Evolutionary conservation across 2,888 invertebrate species (phyloP).

Genomic region (Amphipyra tragopoginis): DNA sequence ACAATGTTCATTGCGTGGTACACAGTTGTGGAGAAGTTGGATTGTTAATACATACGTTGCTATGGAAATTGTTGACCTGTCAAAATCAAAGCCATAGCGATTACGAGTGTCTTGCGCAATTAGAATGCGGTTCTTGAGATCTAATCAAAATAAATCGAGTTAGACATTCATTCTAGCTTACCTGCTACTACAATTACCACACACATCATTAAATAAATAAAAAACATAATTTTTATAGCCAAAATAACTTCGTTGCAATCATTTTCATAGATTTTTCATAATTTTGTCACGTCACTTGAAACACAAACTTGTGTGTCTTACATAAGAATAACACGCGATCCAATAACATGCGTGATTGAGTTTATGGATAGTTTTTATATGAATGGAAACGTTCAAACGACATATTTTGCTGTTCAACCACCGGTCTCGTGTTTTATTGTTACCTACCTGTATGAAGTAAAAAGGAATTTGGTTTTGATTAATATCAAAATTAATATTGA

Average conservation of each 20-base stretch:
- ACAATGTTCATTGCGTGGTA: too few relatives aligned
- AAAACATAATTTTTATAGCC: constrained; percentile 27
- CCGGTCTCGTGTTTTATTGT: not conserved
- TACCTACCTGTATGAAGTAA: too few relatives aligned
- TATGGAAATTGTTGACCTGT: too few relatives aligned
- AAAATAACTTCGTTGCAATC: constrained; percentile 11
- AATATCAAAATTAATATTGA: too few relatives aligned
- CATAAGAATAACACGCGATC: constrained; percentile 6
- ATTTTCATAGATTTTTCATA: constrained; percentile 1
- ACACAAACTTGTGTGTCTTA: constrained; percentile 6
- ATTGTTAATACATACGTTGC: too few relatives aligned
- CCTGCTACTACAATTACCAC: constrained; percentile 18
- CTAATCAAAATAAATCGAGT: too few relatives aligned
- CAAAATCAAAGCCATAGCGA: too few relatives aligned
- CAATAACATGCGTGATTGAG: constrained; percentile 47
- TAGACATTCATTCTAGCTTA: constrained; percentile 12
- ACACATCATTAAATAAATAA: constrained; percentile 28
- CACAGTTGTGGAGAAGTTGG: too few relatives aligned
- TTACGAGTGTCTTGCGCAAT: too few relatives aligned
- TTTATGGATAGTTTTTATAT: constrained; percentile 31
- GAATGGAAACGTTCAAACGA: constrained; percentile 2
- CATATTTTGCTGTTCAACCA: not conserved
- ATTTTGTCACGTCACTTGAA: constrained; percentile 1
- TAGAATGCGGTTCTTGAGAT: too few relatives aligned
- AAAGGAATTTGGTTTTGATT: too few relatives aligned